Evolutionary conservation across 2,113 vertebrate species (phyloP), one percentile per base, ranked within the genome.

Genomic region (Dolichotis patagonum): DNA sequence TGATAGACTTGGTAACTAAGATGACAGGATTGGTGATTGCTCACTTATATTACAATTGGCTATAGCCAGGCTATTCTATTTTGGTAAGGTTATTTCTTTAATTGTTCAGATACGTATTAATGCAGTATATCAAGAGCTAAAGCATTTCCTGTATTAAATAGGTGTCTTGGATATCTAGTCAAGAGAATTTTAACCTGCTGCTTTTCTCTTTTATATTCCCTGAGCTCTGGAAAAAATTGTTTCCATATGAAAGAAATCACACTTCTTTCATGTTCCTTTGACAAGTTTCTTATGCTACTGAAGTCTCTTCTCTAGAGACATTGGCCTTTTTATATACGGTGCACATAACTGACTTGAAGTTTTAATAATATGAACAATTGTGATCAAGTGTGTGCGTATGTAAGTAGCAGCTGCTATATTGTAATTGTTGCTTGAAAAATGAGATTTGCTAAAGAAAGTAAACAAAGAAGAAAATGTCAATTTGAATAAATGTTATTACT

Each of bases 201-300:
- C 22, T 58, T 90, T 92, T 78, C 38, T 90, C 28, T 87, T 92
- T 73, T 26, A 49, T 90, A 90, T 87, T 86, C 56, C 12, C 20
- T 32, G 69, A 78, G 13, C 9, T 78, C 52, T 82, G 49, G 54
- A 24, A 56, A 89, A 88, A 67, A 9, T 16, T 65, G 1, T 63
- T 85, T 80, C 85, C 60, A 43, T 65, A 38, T 89, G n/a, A 83
- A 94, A 87, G 60, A 83, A 89, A 56, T 60, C 19, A 56, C 41
- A 91, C 56, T 13, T 12, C 85, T 92, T 94, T 94, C 43, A 86
- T 63, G 52, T 77, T 90, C 32, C 41, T 69, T 89, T 86, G 89
- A 87, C 43, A 78, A 60, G 38, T 73, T 92, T 46, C 77, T 24
- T 14, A 28, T 46, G 26, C 65, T 86, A 46, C 12, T 41, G 49